Base-by-base conservation (phyloP, 2,113 vertebrate genomes). In the Phocoena sinus region DNA sequence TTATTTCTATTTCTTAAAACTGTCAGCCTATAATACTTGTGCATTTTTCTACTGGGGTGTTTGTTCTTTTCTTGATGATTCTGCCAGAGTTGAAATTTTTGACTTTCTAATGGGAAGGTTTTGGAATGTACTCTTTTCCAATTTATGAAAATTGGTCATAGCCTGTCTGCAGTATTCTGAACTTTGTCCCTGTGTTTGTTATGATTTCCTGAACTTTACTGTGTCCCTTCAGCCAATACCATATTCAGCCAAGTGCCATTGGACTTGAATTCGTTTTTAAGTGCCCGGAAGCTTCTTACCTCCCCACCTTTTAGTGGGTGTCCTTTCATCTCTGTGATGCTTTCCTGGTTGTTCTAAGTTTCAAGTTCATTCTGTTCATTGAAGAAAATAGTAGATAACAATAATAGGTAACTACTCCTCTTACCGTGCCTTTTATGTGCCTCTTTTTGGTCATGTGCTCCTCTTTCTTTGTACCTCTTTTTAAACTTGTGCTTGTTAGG, bases 1-100 rank as follows among this genome's bases (percentile, higher is more conserved):
- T 89, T 84, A 70, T 87, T 87, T 94, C 60, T 76, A 8, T 90
- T 97, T 96, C 79, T 96, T 89, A 84, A 92, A 70, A 92, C 73
- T 94, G 18, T 76, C 82, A 93, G 18, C 58, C 96, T 80, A 60
- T 7, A 70, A 76, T 96, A 91, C 63, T 97, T 89, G 47, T 90
- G 47, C 41, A 25, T 67, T 80, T 76, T 79, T 25, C 38, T 7
- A 53, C 33, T 60, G 38, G 6, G 7, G 0, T 38, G 2, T 44
- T 84, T 80, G 31, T 86, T 96, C 60, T 82, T 85, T 94, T 67
- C 74, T 71, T 95, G 91, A 84, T 77, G 74, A 89, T 76, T 89
- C 62, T 86, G 36, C 60, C 6, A 79, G 31, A 26, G 60, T 53
- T 94, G 74, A 89, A 89, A 94, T 63, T 60, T 82, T 97, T 95